A percentile compares a stretch with the other conserved stretches of the same genome.
phyloP scores from a whole-genome alignment of 2,797 vertebrate genomes.

The Myripristis jacobus region DNA sequence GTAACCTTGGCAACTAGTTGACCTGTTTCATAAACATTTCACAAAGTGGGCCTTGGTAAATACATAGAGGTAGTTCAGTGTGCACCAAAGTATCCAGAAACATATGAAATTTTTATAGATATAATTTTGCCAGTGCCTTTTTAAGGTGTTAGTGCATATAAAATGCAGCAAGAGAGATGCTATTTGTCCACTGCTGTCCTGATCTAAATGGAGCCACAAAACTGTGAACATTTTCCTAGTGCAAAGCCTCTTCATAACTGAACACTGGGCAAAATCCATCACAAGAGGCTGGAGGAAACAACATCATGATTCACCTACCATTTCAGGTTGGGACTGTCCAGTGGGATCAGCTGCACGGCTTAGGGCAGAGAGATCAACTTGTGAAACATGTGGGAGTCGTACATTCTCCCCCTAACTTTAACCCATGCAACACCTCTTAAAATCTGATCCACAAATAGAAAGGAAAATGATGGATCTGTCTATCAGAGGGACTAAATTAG shows the following conservation, averaged over 20 bases:
- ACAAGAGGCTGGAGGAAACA: slow-evolving; percentile 69
- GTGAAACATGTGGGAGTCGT: slow-evolving; percentile 29
- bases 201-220: slow-evolving; percentile 67
- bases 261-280: slow-evolving; percentile 48
- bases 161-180: slow-evolving; percentile 46
- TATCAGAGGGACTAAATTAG: slow-evolving; percentile 7
- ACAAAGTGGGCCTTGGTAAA: background rate
- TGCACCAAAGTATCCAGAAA: background rate
- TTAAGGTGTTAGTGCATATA: background rate
- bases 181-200: slow-evolving; percentile 57
- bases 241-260: slow-evolving; percentile 60
- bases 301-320: slow-evolving; percentile 71
- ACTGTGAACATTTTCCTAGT: slow-evolving; percentile 72
- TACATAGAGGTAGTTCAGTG: background rate
- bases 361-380: slow-evolving; percentile 55
- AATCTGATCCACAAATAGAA: slow-evolving; percentile 36
- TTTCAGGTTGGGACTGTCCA: slow-evolving; percentile 67
- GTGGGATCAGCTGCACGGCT: slow-evolving; percentile 67
- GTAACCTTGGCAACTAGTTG: slow-evolving; percentile 12
- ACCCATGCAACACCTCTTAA: slow-evolving; percentile 58
- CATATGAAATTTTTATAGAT: background rate
- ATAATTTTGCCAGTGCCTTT: background rate
- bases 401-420: slow-evolving; percentile 56
- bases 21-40: background rate
- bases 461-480: slow-evolving; percentile 5